Evolutionary conservation across 2,888 invertebrate genomes (phyloP).

Genomic region (Strigamia crassipes): DNA sequence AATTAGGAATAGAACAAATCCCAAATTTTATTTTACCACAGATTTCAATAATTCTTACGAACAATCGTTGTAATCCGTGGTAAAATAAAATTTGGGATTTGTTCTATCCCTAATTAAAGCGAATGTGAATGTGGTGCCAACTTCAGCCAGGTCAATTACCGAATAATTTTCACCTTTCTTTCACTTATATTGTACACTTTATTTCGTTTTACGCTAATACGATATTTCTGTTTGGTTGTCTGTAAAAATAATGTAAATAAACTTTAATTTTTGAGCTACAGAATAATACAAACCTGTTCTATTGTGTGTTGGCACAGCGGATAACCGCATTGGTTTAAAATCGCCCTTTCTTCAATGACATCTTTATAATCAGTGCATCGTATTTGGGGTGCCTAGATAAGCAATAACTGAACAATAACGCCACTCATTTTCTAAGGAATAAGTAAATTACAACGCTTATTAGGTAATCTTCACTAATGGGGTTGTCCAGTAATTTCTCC

Average conservation of each 20-base stretch:
- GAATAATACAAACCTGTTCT: neutral
- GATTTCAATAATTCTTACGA: too few species aligned
- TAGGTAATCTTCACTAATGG: neutral
- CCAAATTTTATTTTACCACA: too few species aligned
- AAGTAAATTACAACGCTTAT: neutral
- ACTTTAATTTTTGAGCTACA: neutral
- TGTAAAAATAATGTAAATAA: neutral
- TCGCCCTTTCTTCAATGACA: slow-evolving; percentile 39
- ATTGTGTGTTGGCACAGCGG: neutral
- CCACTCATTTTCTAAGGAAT: neutral
- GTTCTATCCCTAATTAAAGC: too few species aligned
- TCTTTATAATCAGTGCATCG: slow-evolving; percentile 6
- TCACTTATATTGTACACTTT: slow-evolving; percentile 39
- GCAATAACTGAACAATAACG: neutral
- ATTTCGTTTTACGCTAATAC: neutral
- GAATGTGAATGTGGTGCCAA: too few species aligned
- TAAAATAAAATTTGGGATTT: too few species aligned
- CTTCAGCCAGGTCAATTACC: too few species aligned
- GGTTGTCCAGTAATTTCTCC: neutral
- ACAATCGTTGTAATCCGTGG: too few species aligned
- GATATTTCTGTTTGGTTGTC: neutral
- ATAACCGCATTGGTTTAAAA: slow-evolving; percentile 38
- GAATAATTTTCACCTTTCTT: slow-evolving; percentile 33
- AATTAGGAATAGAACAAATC: too few species aligned
- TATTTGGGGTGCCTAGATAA: neutral